Evolutionary conservation across 2,888 invertebrate genomes (phyloP).

Genomic region (Drosophila maculinotata): DNA sequence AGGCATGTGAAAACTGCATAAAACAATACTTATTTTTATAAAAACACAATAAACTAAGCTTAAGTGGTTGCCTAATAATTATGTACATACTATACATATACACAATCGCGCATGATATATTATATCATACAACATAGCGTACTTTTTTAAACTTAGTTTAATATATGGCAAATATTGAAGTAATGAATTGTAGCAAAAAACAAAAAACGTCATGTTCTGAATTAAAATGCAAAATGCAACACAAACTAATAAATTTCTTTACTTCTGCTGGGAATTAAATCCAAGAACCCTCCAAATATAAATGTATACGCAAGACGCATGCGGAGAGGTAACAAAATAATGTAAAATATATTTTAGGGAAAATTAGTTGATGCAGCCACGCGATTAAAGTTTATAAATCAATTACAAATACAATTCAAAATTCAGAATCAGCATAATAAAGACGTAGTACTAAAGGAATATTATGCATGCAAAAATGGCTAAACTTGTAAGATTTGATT

Average conservation of each 20-base stretch:
- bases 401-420: slow-evolving; percentile 48
- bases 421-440: slow-evolving; percentile 60
- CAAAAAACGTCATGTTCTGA: slow-evolving; percentile 52
- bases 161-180: slow-evolving; percentile 61
- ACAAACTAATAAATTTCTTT: slow-evolving; percentile 25
- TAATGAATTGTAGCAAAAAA: slow-evolving; percentile 64
- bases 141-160: slow-evolving; percentile 68
- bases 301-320: slow-evolving; percentile 31
- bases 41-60: slow-evolving; percentile 49
- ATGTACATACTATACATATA: slow-evolving; percentile 69
- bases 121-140: slow-evolving; percentile 55
- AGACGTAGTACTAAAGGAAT: slow-evolving; percentile 64
- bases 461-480: slow-evolving; percentile 23
- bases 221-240: slow-evolving; percentile 53
- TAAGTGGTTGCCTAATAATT: slow-evolving; percentile 78
- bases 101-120: slow-evolving; percentile 35
- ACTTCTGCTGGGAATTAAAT: slow-evolving; percentile 31
- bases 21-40: slow-evolving; percentile 68
- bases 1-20: slow-evolving; percentile 54
- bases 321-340: slow-evolving; percentile 28
- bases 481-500: slow-evolving; percentile 25
- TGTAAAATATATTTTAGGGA: slow-evolving; percentile 62
- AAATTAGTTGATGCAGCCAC: slow-evolving; percentile 56
- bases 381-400: slow-evolving; percentile 40
- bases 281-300: slow-evolving; percentile 65